phyloP scores from a whole-genome alignment of 1,140 invertebrate genomes.

The Polypedilum vanderplanki region DNA sequence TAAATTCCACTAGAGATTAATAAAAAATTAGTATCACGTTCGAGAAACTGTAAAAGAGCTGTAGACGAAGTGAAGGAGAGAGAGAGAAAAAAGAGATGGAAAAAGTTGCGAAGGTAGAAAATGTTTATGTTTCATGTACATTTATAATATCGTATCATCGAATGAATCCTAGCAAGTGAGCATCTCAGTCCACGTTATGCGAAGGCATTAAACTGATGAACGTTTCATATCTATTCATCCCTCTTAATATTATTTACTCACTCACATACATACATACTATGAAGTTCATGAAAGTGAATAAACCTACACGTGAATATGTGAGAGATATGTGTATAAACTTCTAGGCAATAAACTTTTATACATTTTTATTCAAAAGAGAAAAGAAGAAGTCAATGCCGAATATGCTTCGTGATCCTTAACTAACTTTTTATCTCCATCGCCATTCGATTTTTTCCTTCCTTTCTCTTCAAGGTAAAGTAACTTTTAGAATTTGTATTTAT shows the following conservation, averaged over 20 bases:
- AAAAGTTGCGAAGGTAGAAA: constrained; percentile 12
- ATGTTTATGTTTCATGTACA: constrained; percentile 1
- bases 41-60: constrained; percentile 14
- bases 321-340: constrained; percentile 13
- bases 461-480: not conserved
- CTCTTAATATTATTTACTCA: not conserved
- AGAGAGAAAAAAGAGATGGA: not conserved
- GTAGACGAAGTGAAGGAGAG: not conserved
- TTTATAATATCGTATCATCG: not conserved
- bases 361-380: constrained; percentile 20
- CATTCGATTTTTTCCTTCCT: not conserved
- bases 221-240: too few species aligned
- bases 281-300: too few species aligned
- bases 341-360: constrained; percentile 27
- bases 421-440: constrained; percentile 16
- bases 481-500: too few species aligned
- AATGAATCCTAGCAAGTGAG: too few species aligned
- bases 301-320: not conserved
- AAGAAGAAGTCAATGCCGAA: not conserved
- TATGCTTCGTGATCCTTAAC: constrained; percentile 26
- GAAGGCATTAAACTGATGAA: too few species aligned
- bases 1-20: constrained; percentile 26
- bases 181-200: too few species aligned
- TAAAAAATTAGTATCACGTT: constrained; percentile 28
- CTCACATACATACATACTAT: too few species aligned